Base-by-base conservation (phyloP, 2,888 invertebrate species). In the Cryptocephalus primarius region DNA sequence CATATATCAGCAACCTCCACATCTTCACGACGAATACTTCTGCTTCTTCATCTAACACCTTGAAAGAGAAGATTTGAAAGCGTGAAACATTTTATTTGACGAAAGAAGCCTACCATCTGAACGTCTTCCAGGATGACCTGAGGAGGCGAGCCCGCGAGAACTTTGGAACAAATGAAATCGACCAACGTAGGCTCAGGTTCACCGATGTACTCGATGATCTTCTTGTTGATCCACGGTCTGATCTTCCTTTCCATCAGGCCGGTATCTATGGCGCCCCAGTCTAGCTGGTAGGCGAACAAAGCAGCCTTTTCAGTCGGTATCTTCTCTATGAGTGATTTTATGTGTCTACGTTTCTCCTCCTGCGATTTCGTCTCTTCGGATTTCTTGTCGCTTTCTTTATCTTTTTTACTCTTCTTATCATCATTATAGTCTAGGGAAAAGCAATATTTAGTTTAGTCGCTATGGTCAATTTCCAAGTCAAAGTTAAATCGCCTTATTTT, bases 21-120 rank as follows among this genome's bases (percentile, higher is more conserved):
- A 99, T 94, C 80, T 99, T 99, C 54, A 99, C 95, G 61, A 99
- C 96, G 76, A 99, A 99, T 57, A 96, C 95, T 75, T 99, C 97
- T 4, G 99, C 99, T 72, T 99, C 99, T 69, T 99, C 97, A 71
- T 99, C 99, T 64, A 99, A 78, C 58, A 99, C 95, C 96, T 96
- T 69, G 4, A 68, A 71, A 52, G 53, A 44, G 53, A n/a, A 36
- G 6, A 36, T 44, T 39, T 36, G 9, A 39, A 13, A 44, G 39
- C 4, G 32, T 9, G 8, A 39, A 40, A 12, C 31, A 34, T 2
- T n/a, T n/a, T n/a, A n/a, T n/a, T n/a, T n/a, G n/a, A n/a, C n/a
- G n/a, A 44, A 43, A 41, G 40, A 11, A 22, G 6, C 22, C 6
- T 69, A 95, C 97, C 96, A 97, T 95, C 76, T 94, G 91, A 61